Evolutionary conservation across 2,888 invertebrate genomes (phyloP), one percentile per base, ranked within the genome.

Genomic region (Himalopsyche tibetana): DNA sequence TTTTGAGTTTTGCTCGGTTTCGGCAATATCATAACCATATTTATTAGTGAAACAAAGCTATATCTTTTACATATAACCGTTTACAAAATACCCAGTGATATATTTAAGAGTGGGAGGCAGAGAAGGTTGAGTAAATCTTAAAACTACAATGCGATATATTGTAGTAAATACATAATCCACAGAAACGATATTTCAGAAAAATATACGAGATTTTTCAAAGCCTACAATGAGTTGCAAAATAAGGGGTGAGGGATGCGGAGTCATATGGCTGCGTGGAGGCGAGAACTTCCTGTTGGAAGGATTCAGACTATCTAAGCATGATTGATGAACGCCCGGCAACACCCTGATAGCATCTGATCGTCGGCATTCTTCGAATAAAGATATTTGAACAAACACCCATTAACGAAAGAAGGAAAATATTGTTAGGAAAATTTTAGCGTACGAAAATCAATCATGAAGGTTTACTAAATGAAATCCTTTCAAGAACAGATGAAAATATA

Each of bases 291-390:
- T 28, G n/a, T 19, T 11, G 63, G 63, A 63, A n/a, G 63, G 19
- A 19, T 63, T 8, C 19, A 19, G 8, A 6, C 28, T 63, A 28
- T 4, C 63, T 63, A 63, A 63, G 63, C 63, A 63, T 63, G 63
- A 63, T 63, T 63, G 63, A 63, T 63, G 63, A 63, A 63, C 63
- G 63, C 19, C 63, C 63, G 63, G 19, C 15, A 63, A 0, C 63
- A 63, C 19, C 19, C 63, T 15, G 63, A 63, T 19, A 63, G 19
- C 63, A 63, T 63, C 63, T 63, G 63, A 63, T 28, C 28, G 63
- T 19, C 19, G 63, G 28, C 19, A 28, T 19, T 63, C 63, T 19
- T 63, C 19, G 63, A 63, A 63, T 19, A 63, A 63, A 63, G 28
- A 28, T 51, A 51, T 51, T 51, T 15, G 12, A 51, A 51, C 51